These are phyloP conservation scores for Alentia gelatinosa DNA, from an alignment of 2,888 invertebrate species.

Conservation along the genomic window DNA sequence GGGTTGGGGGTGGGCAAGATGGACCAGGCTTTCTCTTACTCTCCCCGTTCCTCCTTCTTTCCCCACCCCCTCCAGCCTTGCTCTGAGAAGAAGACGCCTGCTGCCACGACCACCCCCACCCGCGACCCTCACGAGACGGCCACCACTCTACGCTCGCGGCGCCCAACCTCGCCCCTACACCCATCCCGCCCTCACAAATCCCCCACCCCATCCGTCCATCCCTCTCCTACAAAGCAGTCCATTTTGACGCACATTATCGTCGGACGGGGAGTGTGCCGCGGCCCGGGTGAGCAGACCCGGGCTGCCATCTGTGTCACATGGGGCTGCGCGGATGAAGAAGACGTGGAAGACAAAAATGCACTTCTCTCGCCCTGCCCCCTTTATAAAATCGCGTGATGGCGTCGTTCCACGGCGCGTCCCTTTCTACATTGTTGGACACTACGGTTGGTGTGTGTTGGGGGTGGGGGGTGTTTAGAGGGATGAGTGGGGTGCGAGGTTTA, in stretches of 20 bases:
- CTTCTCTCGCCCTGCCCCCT: background rate
- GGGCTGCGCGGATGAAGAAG: background rate
- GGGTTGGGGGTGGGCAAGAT: background rate
- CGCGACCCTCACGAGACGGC: background rate
- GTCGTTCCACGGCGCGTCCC: background rate
- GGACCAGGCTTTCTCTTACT: slow-evolving; percentile 5
- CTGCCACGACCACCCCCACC: background rate
- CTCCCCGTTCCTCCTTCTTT: background rate
- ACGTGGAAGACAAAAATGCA: background rate
- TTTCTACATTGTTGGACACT: slow-evolving; percentile 27
- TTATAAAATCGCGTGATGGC: slow-evolving; percentile 45
- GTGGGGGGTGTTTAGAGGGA: background rate
- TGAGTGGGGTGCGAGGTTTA: background rate
- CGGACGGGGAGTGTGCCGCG: background rate
- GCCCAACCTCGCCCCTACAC: background rate
- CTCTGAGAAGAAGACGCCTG: slow-evolving; percentile 15
- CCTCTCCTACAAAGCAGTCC: slow-evolving; percentile 4
- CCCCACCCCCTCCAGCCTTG: background rate
- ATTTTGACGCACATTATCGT: background rate
- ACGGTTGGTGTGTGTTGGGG: background rate
- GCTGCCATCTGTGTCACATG: background rate
- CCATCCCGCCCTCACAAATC: background rate
- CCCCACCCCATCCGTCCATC: background rate
- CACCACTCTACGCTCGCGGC: background rate
- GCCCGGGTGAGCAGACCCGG: background rate